These are phyloP conservation scores for Lipotes vexillifer DNA, from an alignment of 2,113 vertebrate species.

Conservation along the genomic window DNA sequence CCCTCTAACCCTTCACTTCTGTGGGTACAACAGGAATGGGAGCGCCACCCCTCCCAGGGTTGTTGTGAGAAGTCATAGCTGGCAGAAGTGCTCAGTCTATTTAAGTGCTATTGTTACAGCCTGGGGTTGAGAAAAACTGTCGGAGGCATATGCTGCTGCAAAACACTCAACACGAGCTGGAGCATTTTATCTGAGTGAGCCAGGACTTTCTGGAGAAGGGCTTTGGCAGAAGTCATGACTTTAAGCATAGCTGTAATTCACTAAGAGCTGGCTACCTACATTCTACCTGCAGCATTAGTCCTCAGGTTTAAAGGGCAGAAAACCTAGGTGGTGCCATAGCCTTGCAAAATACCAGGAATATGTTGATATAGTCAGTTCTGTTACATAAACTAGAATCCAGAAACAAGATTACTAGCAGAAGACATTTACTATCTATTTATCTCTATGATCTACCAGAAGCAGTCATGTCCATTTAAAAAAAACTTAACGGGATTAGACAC, in stretches of 20 bases:
- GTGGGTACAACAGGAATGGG: neutral
- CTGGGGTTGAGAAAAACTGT: neutral
- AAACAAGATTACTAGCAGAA: neutral
- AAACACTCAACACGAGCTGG: neutral
- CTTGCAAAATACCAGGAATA: neutral
- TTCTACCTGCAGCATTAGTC: neutral
- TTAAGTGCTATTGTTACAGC: neutral
- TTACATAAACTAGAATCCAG: neutral
- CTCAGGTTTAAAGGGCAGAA: neutral
- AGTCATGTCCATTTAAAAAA: neutral
- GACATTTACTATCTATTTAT: neutral
- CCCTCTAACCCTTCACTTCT: neutral
- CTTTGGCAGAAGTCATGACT: neutral
- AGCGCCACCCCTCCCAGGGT: neutral
- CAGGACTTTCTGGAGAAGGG: constrained; percentile 11
- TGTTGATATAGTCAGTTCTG: neutral
- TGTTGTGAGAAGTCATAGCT: neutral
- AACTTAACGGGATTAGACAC: neutral
- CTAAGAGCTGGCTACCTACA: neutral
- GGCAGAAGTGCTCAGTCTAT: neutral
- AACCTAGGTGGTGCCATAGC: neutral
- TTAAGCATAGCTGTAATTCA: neutral
- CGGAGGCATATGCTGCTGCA: neutral
- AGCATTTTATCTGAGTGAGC: neutral
- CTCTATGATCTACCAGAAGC: neutral